Evolutionary conservation across 1,140 invertebrate genomes (phyloP).

Genomic region (Drosophila ambigua): DNA sequence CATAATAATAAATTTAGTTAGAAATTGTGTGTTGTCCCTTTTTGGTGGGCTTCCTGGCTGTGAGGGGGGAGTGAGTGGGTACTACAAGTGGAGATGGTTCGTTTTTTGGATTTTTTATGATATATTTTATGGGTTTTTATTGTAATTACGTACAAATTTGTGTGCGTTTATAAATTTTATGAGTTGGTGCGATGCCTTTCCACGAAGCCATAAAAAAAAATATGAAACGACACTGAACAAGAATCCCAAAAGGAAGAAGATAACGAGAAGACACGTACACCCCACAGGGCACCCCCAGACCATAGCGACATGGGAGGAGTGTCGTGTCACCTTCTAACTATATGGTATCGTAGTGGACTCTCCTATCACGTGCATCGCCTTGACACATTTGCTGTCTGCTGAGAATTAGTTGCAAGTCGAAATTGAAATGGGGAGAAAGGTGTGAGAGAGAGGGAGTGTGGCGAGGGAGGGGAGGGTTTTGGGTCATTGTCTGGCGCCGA

Average conservation of each 20-base stretch:
- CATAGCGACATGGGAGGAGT: slow-evolving; percentile 31
- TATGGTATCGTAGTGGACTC: slow-evolving; percentile 1
- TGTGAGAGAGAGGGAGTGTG: slow-evolving; percentile 23
- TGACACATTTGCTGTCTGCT: slow-evolving; percentile 40
- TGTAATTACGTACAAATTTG: slow-evolving; percentile 78
- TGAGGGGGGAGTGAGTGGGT: neutral
- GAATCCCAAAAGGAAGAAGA: slow-evolving; percentile 33
- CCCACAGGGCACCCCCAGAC: neutral
- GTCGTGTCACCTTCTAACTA: slow-evolving; percentile 13
- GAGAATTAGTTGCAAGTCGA: slow-evolving; percentile 25
- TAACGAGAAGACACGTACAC: slow-evolving; percentile 45
- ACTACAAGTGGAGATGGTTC: slow-evolving; percentile 25
- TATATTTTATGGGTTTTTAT: slow-evolving; percentile 77
- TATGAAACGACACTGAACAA: slow-evolving; percentile 57
- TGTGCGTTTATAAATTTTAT: slow-evolving; percentile 64
- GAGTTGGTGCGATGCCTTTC: slow-evolving; percentile 38
- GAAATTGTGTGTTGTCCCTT: slow-evolving; percentile 47
- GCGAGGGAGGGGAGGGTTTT: slow-evolving; percentile 14
- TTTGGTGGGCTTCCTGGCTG: slow-evolving; percentile 40
- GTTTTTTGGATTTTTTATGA: slow-evolving; percentile 63
- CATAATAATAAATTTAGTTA: slow-evolving; percentile 73
- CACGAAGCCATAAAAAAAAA: slow-evolving; percentile 77
- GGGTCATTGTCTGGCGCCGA: slow-evolving; percentile 57
- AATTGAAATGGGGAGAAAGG: slow-evolving; percentile 24
- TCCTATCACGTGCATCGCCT: slow-evolving; percentile 51